These are phyloP conservation scores for Alviniconcha marisindica DNA, from an alignment of 1,140 invertebrate species.

Conservation along the genomic window DNA sequence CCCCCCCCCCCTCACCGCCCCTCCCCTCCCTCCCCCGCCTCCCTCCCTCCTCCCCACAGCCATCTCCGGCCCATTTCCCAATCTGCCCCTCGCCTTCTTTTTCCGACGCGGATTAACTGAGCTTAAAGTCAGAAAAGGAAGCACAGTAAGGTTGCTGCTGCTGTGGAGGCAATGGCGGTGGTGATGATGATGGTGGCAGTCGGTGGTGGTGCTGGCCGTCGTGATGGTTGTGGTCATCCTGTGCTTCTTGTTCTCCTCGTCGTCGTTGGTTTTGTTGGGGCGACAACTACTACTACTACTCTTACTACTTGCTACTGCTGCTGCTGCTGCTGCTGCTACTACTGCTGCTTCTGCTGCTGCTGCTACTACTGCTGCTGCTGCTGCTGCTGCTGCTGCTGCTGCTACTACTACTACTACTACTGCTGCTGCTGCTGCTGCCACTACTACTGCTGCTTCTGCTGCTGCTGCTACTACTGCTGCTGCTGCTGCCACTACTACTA, in stretches of 20 bases:
- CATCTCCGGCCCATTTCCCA: too few relatives aligned
- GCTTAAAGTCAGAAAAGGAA: background rate
- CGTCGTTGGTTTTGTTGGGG: too few relatives aligned
- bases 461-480: conserved; percentile 29
- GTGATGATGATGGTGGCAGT: too few relatives aligned
- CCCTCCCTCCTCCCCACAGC: too few relatives aligned
- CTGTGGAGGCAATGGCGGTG: too few relatives aligned
- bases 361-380: conserved; percentile 29
- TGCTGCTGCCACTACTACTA: conserved; percentile 1
- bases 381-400: conserved; percentile 29
- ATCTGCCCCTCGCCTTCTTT: too few relatives aligned
- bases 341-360: conserved; percentile 9
- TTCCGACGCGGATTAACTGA: too few relatives aligned
- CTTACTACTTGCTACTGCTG: conserved; percentile 8
- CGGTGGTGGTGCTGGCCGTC: too few relatives aligned
- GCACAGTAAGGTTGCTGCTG: background rate
- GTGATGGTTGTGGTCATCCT: too few relatives aligned
- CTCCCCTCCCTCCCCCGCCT: too few relatives aligned
- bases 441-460: conserved; percentile 9
- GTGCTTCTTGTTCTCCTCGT: too few relatives aligned
- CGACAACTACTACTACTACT: conserved; percentile 17
- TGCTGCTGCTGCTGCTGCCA: conserved; percentile 21
- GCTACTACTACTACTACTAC: conserved; percentile 29
- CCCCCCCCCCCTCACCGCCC: too few relatives aligned
- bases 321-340: conserved; percentile 6